A percentile compares a stretch with the other conserved stretches of the same genome.
These are phyloP conservation scores for Dynastes grantii DNA, from an alignment of 2,888 invertebrate species.

Conservation along the genomic window DNA sequence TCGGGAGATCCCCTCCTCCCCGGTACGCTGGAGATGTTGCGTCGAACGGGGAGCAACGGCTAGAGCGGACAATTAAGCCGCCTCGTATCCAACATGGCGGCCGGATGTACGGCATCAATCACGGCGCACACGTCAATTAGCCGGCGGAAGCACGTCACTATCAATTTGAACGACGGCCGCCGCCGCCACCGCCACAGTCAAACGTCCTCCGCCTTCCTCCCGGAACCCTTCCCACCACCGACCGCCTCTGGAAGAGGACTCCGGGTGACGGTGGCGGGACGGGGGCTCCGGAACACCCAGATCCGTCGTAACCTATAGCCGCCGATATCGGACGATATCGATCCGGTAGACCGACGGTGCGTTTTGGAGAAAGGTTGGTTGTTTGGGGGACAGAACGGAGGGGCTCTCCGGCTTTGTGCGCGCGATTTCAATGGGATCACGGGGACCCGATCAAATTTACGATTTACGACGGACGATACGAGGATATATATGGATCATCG, in stretches of 20 bases:
- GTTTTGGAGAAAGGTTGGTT: constrained; percentile 5
- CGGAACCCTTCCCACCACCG: background rate
- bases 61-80: constrained; percentile 66
- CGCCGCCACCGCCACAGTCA: constrained; percentile 3
- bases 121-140: constrained; percentile 71
- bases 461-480: constrained; percentile 4
- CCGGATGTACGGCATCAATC: constrained; percentile 70
- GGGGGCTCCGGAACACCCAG: constrained; percentile 28
- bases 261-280: background rate
- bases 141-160: constrained; percentile 71
- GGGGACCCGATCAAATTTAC: background rate
- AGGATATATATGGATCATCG: no score
- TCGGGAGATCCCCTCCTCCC: background rate
- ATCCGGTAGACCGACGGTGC: constrained; percentile 3
- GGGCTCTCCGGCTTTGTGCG: background rate
- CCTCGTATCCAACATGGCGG: constrained; percentile 69
- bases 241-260: background rate
- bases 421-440: background rate
- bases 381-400: constrained; percentile 12
- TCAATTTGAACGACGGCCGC: constrained; percentile 69
- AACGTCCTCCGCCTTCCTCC: constrained; percentile 6
- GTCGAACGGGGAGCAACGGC: constrained; percentile 19
- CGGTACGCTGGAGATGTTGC: background rate
- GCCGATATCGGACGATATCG: constrained; percentile 41
- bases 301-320: constrained; percentile 42